Evolutionary conservation across 2,113 vertebrate genomes (phyloP).

Genomic region (Heptranchias perlo): DNA sequence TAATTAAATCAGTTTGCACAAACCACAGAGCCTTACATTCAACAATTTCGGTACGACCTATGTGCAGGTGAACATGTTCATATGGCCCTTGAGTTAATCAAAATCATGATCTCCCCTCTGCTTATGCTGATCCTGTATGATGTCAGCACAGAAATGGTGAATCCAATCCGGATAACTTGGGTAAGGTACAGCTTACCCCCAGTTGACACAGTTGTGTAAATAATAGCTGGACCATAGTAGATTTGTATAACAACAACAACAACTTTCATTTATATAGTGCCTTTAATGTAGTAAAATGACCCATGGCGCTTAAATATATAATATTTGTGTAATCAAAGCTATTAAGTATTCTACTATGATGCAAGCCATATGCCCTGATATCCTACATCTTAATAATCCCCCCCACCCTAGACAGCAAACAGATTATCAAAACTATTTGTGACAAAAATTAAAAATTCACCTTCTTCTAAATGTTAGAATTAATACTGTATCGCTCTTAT

Average conservation of each 20-base stretch:
- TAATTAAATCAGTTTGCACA: neutral
- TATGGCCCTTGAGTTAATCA: neutral
- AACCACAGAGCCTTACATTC: neutral
- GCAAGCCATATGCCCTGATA: neutral
- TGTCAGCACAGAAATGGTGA: neutral
- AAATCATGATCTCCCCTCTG: neutral
- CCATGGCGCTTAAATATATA: neutral
- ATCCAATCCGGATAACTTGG: neutral
- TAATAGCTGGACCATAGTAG: neutral
- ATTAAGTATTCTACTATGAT: neutral
- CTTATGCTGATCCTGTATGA: neutral
- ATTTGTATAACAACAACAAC: neutral
- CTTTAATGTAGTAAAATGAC: neutral
- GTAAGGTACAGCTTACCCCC: neutral
- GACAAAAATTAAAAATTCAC: neutral
- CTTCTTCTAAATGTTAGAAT: neutral
- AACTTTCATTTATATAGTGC: neutral
- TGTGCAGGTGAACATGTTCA: neutral
- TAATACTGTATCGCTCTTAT: neutral
- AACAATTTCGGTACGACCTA: neutral
- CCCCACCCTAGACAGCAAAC: neutral
- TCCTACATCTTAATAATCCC: neutral
- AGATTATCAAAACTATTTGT: neutral
- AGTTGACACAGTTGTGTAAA: neutral
- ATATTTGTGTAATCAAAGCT: neutral